A percentile compares a stretch with the other conserved stretches of the same genome.
Evolutionary conservation across 2,888 invertebrate species (phyloP).

Genomic region (Drosophila kuntzei): DNA sequence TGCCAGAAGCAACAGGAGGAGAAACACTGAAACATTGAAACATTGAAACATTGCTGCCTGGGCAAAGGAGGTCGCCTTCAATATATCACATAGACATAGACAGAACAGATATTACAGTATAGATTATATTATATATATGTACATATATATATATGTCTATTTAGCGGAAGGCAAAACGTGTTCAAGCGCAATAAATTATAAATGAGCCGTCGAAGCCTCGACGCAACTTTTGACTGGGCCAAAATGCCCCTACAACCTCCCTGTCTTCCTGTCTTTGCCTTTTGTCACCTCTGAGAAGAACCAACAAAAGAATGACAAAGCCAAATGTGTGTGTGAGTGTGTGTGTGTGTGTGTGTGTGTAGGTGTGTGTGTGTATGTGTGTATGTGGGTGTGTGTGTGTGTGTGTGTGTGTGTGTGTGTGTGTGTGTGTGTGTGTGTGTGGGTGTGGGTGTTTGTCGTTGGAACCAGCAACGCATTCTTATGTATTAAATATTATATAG

Average conservation of each 20-base stretch:
- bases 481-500: constrained; percentile 35
- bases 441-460: constrained; percentile 30
- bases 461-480: constrained; percentile 59
- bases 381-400: constrained; percentile 30
- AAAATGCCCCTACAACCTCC: constrained; percentile 28
- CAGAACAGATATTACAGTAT: constrained; percentile 20
- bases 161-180: constrained; percentile 65
- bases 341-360: no score
- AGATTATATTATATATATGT: constrained; percentile 3
- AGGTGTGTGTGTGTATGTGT: no score
- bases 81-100: constrained; percentile 19
- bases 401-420: constrained; percentile 25
- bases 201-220: constrained; percentile 69
- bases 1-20: constrained; percentile 52
- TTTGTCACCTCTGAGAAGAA: constrained; percentile 10
- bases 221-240: constrained; percentile 62
- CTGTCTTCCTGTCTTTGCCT: constrained; percentile 4
- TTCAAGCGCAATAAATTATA: constrained; percentile 81
- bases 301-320: constrained; percentile 59
- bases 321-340: constrained; percentile 23
- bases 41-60: constrained; percentile 5
- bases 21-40: not conserved
- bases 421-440: not conserved
- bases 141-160: constrained; percentile 19
- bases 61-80: constrained; percentile 51